Evolutionary conservation across 37 sponge, comb jelly and placozoan species (phyloP).

Genomic region (Oopsacas minuta): DNA sequence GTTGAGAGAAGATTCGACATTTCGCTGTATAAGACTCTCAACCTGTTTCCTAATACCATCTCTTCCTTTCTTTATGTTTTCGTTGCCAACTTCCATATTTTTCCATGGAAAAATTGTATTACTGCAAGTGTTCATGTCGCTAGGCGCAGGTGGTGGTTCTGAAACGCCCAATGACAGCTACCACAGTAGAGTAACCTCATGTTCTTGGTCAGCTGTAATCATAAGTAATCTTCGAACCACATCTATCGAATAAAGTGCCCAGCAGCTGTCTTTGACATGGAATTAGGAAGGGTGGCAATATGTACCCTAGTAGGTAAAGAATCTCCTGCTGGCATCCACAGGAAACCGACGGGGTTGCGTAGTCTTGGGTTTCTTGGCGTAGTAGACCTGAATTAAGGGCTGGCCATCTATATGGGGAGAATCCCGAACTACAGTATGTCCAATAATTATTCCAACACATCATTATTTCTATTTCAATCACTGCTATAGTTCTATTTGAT

Average conservation of each 20-base stretch:
- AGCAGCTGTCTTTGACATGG: background rate
- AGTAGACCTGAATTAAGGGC: slow-evolving; percentile 3
- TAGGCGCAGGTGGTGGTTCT: background rate
- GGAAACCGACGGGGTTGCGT: background rate
- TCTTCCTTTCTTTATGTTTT: background rate
- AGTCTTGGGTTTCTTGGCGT: background rate
- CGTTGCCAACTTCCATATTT: background rate
- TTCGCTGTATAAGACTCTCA: background rate
- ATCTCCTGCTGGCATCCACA: background rate
- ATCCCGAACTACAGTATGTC: too few relatives aligned
- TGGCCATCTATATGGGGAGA: background rate
- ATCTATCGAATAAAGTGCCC: background rate
- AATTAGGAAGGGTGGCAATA: background rate
- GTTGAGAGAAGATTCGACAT: background rate
- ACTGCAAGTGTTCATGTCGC: background rate
- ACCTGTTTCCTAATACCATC: background rate
- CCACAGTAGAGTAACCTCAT: background rate
- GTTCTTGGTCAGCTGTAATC: background rate
- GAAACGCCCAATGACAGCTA: background rate
- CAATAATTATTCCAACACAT: too few relatives aligned
- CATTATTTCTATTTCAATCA: too few relatives aligned
- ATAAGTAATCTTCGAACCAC: slow-evolving; percentile 5
- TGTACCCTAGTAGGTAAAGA: background rate
- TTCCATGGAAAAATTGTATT: background rate
- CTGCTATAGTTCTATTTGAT: too few relatives aligned